A percentile compares a stretch with the other conserved stretches of the same genome.
phyloP scores from a whole-genome alignment of 1,140 invertebrate species.

The Pseudomyrmex dendroicus region DNA sequence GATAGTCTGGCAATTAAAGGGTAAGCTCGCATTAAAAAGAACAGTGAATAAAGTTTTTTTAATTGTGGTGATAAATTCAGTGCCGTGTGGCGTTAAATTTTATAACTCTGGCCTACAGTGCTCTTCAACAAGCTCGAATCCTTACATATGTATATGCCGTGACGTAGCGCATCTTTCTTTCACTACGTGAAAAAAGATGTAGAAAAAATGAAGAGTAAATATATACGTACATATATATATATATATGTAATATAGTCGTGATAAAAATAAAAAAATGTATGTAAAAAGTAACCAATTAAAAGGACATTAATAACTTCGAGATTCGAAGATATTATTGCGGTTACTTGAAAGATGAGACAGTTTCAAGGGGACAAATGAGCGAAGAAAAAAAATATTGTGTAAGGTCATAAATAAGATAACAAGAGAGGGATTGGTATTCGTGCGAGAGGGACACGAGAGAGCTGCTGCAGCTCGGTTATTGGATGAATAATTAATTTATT shows the following conservation, averaged over 20 bases:
- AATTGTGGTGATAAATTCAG: too few species aligned
- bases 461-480: conserved; percentile 35
- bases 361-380: conserved; percentile 77
- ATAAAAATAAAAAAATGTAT: not conserved
- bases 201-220: too few species aligned
- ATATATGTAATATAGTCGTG: not conserved
- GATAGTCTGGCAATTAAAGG: too few species aligned
- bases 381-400: conserved; percentile 79
- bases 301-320: not conserved
- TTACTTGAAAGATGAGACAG: conserved; percentile 27
- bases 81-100: too few species aligned
- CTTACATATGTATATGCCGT: not conserved
- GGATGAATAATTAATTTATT: conserved; percentile 72
- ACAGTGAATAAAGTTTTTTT: too few species aligned
- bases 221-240: too few species aligned
- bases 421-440: conserved; percentile 38
- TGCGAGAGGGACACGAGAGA: conserved; percentile 8
- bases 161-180: not conserved
- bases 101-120: too few species aligned
- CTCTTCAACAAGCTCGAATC: too few species aligned
- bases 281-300: not conserved
- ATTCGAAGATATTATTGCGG: too few species aligned
- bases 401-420: conserved; percentile 76
- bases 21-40: too few species aligned
- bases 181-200: too few species aligned